Evolutionary conservation across 2,888 invertebrate species (phyloP), one percentile per base, ranked within the genome.

Genomic region (Agrotis clavis): DNA sequence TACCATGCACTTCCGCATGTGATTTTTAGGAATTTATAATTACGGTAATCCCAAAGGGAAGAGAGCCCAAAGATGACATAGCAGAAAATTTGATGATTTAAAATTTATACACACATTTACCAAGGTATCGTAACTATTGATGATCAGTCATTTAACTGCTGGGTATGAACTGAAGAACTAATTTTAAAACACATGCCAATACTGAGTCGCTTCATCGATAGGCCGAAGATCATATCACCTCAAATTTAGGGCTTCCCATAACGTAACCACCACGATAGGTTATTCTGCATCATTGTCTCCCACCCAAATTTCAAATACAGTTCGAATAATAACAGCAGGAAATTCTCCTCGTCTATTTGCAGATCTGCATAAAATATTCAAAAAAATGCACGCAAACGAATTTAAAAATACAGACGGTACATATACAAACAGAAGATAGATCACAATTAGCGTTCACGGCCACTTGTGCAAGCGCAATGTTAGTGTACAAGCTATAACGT

Each of bases 401-500:
- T 77, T 77, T 77, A 21, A 35, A 61, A 67, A 67, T 16, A 45
- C 56, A 78, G 48, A 64, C 48, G 54, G 48, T 60, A 47, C 30
- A 67, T 57, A 68, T 62, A 73, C 65, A 66, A 60, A 75, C 9
- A 54, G 16, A 57, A 45, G 77, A 71, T 56, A 63, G 68, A 77
- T 76, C 75, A 77, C 78, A 86, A 76, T 87, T 82, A 85, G 64
- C 66, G 78, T 80, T 85, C 87, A 87, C 61, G 87, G 87, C 56
- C 84, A 67, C 79, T 35, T 61, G 70, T 64, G 80, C 74, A 57
- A 64, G 48, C 79, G 78, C 81, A 82, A 67, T 64, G 64, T 70
- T 54, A 72, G 68, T 74, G 63, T 63, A 74, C 68, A 60, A 62
- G 71, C 47, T 50, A 78, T 80, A 83, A 75, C 87, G 89, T 87